phyloP scores from a whole-genome alignment of 2,888 invertebrate species.

The Platerodrilus igneus region DNA sequence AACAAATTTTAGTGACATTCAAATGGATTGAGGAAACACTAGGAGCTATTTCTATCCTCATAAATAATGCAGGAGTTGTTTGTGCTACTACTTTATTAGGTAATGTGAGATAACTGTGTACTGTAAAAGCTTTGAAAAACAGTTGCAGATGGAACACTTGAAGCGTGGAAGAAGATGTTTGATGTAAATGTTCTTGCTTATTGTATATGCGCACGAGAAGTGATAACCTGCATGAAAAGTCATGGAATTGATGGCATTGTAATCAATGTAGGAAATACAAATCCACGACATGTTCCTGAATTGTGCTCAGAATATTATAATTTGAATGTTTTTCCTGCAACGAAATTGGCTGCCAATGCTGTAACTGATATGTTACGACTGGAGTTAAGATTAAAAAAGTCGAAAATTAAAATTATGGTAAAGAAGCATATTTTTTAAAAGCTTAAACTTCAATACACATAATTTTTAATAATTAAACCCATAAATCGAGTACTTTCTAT shows the following conservation, averaged over 20 bases:
- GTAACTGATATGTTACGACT: conserved; percentile 5
- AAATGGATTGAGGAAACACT: conserved; percentile 17
- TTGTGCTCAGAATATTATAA: conserved; percentile 8
- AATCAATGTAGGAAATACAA: conserved; percentile 16
- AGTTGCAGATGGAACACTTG: conserved; percentile 25
- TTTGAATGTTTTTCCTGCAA: conserved; percentile 15
- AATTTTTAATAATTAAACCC: too few relatives aligned
- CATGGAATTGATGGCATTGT: conserved; percentile 25
- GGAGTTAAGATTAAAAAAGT: conserved; percentile 8
- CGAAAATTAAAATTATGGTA: conserved; percentile 14
- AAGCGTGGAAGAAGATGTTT: conserved; percentile 29
- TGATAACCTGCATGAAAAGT: conserved; percentile 29
- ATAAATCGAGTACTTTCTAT: too few relatives aligned
- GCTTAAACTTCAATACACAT: not conserved
- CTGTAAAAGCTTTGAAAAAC: not conserved
- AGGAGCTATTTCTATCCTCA: conserved; percentile 13
- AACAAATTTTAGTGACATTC: conserved; percentile 15
- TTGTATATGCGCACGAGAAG: conserved; percentile 28
- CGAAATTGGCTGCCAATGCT: conserved; percentile 13
- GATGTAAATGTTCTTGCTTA: conserved; percentile 31
- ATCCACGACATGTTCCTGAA: conserved; percentile 12
- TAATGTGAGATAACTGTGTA: conserved; percentile 6
- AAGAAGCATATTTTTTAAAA: conserved; percentile 3
- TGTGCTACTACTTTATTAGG: conserved; percentile 13
- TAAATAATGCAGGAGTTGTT: conserved; percentile 16